Evolutionary conservation across 2,797 vertebrate genomes (phyloP).

Genomic region (Gadopsis bispinosus): DNA sequence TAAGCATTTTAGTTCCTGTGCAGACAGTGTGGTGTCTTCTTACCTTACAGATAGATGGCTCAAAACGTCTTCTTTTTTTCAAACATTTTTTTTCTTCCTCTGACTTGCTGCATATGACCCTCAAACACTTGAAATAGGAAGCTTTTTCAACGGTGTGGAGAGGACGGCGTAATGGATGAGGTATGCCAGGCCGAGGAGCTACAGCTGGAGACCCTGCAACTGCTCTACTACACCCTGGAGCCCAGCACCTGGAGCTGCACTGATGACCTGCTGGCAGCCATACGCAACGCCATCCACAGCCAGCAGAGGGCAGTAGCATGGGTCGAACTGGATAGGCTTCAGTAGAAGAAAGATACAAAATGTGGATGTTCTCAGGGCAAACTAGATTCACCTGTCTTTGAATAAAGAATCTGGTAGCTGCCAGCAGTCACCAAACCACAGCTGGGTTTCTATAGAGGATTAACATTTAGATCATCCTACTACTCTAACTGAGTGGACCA

Average conservation of each 20-base stretch:
- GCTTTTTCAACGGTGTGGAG: slow-evolving; percentile 77
- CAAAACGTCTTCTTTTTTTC: not conserved
- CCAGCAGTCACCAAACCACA: not conserved
- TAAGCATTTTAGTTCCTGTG: not conserved
- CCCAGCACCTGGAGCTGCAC: slow-evolving; percentile 83
- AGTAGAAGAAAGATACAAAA: slow-evolving; percentile 42
- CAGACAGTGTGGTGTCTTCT: not conserved
- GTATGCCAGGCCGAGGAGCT: slow-evolving; percentile 82
- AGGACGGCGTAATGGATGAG: slow-evolving; percentile 81
- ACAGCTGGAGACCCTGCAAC: slow-evolving; percentile 83
- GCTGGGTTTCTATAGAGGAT: not conserved
- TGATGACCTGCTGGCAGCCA: slow-evolving; percentile 79
- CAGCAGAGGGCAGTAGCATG: slow-evolving; percentile 84
- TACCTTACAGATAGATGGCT: not conserved
- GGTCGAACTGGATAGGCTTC: slow-evolving; percentile 82
- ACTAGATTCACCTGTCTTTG: not conserved
- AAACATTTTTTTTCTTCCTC: not conserved
- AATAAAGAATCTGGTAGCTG: not conserved
- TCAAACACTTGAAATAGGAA: slow-evolving; percentile 74
- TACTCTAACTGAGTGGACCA: not conserved
- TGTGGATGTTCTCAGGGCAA: not conserved
- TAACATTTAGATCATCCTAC: not conserved
- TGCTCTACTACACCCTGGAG: slow-evolving; percentile 81
- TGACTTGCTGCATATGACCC: not conserved
- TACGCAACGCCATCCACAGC: slow-evolving; percentile 74